Conservation (phyloP, 2,113 vertebrate species). For the Phocoena sinus region DNA sequence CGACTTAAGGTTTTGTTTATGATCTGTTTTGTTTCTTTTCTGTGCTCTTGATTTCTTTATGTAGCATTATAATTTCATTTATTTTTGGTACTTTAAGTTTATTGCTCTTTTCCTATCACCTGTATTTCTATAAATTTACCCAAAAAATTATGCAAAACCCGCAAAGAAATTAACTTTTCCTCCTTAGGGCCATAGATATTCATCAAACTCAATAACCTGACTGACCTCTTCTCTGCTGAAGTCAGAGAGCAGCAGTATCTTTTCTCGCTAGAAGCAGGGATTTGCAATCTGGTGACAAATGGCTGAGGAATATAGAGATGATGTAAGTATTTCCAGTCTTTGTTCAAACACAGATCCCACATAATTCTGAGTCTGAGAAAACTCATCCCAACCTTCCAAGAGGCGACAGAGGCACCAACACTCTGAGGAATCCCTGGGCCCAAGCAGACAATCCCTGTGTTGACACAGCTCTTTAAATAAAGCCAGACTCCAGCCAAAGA, state of each 20-base stretch:
- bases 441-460: background rate
- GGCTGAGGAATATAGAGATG: background rate
- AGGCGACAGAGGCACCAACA: background rate
- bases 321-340: background rate
- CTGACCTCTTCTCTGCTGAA: background rate
- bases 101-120: background rate
- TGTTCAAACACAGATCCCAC: conserved; percentile 17
- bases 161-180: background rate
- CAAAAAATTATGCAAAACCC: background rate
- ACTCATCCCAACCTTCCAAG: background rate
- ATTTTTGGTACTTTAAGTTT: background rate
- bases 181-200: background rate
- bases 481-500: conserved; percentile 24
- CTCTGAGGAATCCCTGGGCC: background rate
- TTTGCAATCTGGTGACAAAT: background rate
- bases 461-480: conserved; percentile 27
- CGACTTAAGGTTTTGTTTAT: background rate
- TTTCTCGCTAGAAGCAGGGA: background rate
- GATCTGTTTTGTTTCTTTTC: background rate
- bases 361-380: conserved; percentile 4
- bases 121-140: background rate
- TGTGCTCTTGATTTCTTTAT: background rate
- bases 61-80: background rate
- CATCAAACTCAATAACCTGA: background rate
- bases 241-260: background rate